phyloP scores from a whole-genome alignment of 2,888 invertebrate genomes.

The Parasteatoda lunata region DNA sequence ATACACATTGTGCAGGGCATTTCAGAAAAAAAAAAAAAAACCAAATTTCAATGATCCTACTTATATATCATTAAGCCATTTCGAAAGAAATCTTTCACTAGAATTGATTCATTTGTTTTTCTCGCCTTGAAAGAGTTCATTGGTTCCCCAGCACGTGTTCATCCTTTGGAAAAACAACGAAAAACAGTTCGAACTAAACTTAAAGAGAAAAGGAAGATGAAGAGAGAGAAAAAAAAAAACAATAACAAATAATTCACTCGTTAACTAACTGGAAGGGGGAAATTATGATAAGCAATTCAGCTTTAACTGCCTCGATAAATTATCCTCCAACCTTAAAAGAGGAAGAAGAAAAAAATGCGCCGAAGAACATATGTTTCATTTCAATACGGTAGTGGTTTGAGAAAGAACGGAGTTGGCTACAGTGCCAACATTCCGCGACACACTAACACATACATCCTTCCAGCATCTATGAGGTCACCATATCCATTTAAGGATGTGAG shows the following conservation, averaged over 20 bases:
- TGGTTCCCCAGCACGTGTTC: background rate
- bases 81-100: no score
- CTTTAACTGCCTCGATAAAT: no score
- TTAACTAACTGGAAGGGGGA: no score
- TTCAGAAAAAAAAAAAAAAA: no score
- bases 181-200: background rate
- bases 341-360: background rate
- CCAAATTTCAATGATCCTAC: no score
- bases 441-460: background rate
- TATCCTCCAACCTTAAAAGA: background rate
- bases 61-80: no score
- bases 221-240: background rate
- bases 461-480: conserved; percentile 45
- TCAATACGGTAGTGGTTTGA: conserved; percentile 2
- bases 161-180: background rate
- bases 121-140: conserved; percentile 3
- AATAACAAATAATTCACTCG: no score
- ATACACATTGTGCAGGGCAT: no score
- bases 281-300: no score
- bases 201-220: background rate
- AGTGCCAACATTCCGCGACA: conserved; percentile 3
- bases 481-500: conserved; percentile 44
- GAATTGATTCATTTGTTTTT: background rate
- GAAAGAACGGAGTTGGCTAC: background rate
- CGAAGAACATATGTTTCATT: conserved; percentile 3